Base-by-base conservation (phyloP, 53 echinoderm and acorn worm species). In the Astropecten irregularis region DNA sequence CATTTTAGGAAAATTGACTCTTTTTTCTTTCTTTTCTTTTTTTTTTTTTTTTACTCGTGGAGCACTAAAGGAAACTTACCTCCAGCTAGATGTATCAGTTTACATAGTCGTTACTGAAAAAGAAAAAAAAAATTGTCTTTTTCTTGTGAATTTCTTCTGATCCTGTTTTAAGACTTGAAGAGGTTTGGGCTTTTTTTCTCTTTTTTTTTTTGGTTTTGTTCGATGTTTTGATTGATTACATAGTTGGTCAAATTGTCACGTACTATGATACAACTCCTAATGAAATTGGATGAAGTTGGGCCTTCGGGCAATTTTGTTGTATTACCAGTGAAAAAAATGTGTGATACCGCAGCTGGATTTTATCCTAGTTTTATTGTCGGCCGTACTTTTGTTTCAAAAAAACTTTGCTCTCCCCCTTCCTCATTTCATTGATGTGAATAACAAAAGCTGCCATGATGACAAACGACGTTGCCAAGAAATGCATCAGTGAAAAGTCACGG, bases 181-280 rank as follows among this genome's bases (percentile, higher is more conserved):
- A n/a, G n/a, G n/a, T n/a, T n/a, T n/a, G 55, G 39, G 40, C 74
- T 57, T 56, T 10, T 42, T 66, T 66, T 66, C 36, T 20, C 16
- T 53, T 4, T 66, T 40, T 66, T 46, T 68, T 1, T 68, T 5
- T 27, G 27, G 22, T 59, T 38, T 44, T 25, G 26, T 18, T 46
- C 51, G n/a, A n/a, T n/a, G n/a, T 57, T 56, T 74, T 74, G 74
- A 74, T 74, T 74, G 74, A 74, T 74, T 74, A 74, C 74, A 57
- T 35, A 52, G 74, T 74, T 74, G 74, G 56, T 38, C 39, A 74
- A 39, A 57, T 74, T 74, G 74, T 74, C 74, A 74, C 58, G 74
- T 74, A 55, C 58, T 21, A 23, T 55, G 74, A 74, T 74, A 28
- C 74, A 38, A 37, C 74, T 74, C 57, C 35, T 74, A 57, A 74